Evolutionary conservation across 2,888 invertebrate species (phyloP).

Genomic region (Malthinus seriepunctatus): DNA sequence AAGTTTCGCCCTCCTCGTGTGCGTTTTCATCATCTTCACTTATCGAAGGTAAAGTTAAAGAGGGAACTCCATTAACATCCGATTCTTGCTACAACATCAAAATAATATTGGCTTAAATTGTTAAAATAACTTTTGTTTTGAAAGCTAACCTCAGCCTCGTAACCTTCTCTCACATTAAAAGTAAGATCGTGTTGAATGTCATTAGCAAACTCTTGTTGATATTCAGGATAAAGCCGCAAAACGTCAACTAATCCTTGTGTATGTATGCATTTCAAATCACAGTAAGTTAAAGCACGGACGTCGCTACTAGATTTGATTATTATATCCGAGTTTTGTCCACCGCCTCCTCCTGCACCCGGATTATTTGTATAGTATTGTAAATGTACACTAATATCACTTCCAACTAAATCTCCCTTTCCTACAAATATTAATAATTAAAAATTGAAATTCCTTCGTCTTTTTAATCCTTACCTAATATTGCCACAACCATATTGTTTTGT

Average conservation of each 20-base stretch:
- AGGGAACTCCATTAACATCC: constrained; percentile 77
- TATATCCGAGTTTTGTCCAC: constrained; percentile 69
- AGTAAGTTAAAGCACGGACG: constrained; percentile 91
- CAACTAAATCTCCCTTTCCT: constrained; percentile 96
- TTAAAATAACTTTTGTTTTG: constrained; percentile 17
- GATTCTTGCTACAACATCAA: constrained; percentile 62
- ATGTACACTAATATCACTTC: constrained; percentile 87
- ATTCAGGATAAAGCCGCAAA: constrained; percentile 88
- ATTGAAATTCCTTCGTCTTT: neutral
- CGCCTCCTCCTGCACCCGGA: constrained; percentile 54
- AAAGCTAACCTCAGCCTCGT: constrained; percentile 75
- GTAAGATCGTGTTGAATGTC: constrained; percentile 95
- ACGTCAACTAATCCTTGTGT: constrained; percentile 90
- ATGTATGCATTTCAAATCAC: constrained; percentile 93
- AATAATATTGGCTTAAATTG: neutral
- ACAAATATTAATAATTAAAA: constrained; percentile 36
- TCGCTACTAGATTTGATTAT: constrained; percentile 93
- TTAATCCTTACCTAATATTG: constrained; percentile 80
- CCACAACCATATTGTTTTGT: constrained; percentile 95
- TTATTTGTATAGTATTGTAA: constrained; percentile 68
- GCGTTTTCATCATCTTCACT: constrained; percentile 92
- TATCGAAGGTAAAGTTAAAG: constrained; percentile 87
- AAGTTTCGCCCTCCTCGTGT: constrained; percentile 71
- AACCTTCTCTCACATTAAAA: constrained; percentile 91
- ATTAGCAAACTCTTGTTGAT: constrained; percentile 90